Base-by-base conservation (phyloP, 2,888 invertebrate genomes). In the Steinernema scapterisci region DNA sequence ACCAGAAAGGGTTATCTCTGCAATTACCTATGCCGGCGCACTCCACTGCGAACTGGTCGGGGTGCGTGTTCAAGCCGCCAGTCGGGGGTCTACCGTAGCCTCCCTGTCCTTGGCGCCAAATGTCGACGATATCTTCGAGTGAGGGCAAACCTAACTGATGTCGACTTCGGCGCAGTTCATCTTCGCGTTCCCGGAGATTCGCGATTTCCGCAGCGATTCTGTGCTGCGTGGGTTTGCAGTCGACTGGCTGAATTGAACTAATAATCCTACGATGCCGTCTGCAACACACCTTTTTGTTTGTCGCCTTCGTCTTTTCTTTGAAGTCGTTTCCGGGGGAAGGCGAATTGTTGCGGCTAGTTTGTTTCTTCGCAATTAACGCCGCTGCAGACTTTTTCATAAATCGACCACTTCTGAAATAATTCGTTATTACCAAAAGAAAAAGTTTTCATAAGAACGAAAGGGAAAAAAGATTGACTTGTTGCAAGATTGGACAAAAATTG, bases 101-200 rank as follows among this genome's bases (percentile, higher is more conserved):
- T 16, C 51, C 70, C 1, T 71, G 19, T 11, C 75, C 71, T 16
- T 72, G 54, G 9, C 72, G 63, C 80, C 80, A 80, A 11, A 52
- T 63, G 44, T 75, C 80, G 23, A 80, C 45, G 16, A 78, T 71
- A 44, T 81, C 80, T 13, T 79, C 80, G 48, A 78, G 75, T 2
- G 79, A 74, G 9, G 82, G 78, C 45, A 82, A 76, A 19, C 81
- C 82, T 46, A 83, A 71, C 52, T 80, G 80, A 38, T 79, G 76
- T 2, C 88, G 82, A 78, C 85, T 82, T 75, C 83, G 82, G n/a
- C 88, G 83, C 51, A 90, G 84, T 75, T 90, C 90, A 70, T 89
- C 90, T 80, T 91, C 90, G 2, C 90, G 84, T 76, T 89, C 89
- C 51, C 88, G 85, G 78, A 89, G 85, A 79, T 90, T 89, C 46